Evolutionary conservation across 2,888 invertebrate species (phyloP), one percentile per base, ranked within the genome.

Genomic region (Xanthia togata): DNA sequence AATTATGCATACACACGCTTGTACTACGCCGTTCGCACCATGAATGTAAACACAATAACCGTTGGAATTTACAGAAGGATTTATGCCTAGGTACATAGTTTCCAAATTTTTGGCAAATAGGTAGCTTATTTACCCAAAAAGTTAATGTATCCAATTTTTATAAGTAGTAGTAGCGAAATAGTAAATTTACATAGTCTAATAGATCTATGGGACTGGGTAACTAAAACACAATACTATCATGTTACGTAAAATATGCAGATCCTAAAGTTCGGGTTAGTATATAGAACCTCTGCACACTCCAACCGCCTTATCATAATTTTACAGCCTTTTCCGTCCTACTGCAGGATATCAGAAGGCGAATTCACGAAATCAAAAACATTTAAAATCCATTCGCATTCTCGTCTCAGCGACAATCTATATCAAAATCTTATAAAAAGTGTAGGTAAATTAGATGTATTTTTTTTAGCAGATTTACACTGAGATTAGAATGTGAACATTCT

Each of bases 1-100:
- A 71, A 68, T 69, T 53, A 68, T 79, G 65, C 44, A 62, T 59
- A 70, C 53, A 79, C 47, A 67, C 41, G 47, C 67, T 68, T 72
- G 57, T 68, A 50, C 41, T 14, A 26, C n/a, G 41, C 26, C 17
- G 26, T 62, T 72, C 55, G 31, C 75, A 69, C 44, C 59, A 50
- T 59, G n/a, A 60, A 60, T 44, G 65, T 64, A 73, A 78, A 64
- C 62, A 72, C 14, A 31, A 55, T 31, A 79, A 79, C 26, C n/a
- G 57, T 17, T 63, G 50, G 23, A 26, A 68, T 57, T 59, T 38
- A 64, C 55, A 53, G 41, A 57, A 69, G 50, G 55, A 77, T 68
- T 65, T 44, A 31, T 47, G 26, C 50, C 3, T 47, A 64, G 23
- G 4, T 41, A 44, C n/a, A 47, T 31, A 44, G 62, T 44, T 53